These are phyloP conservation scores for Magallana ariakensis DNA, from an alignment of 1,140 invertebrate genomes.

Conservation along the genomic window DNA sequence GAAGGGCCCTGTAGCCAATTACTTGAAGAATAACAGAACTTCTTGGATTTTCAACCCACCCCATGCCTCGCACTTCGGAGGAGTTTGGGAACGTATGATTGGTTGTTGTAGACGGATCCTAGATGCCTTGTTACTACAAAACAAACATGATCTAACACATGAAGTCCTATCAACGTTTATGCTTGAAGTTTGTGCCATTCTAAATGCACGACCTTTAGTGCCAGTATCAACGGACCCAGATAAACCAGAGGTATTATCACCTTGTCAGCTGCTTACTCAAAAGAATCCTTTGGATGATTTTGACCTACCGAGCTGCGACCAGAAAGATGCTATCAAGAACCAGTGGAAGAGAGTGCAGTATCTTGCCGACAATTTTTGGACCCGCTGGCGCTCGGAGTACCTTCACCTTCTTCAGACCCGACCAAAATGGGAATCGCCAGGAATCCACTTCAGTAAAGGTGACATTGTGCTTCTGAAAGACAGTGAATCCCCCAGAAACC, in stretches of 20 bases:
- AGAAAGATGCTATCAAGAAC: constrained; percentile 41
- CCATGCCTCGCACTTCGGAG: constrained; percentile 50
- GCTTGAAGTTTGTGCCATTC: constrained; percentile 40
- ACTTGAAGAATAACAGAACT: neutral
- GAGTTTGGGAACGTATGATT: constrained; percentile 44
- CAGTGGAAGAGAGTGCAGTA: constrained; percentile 50
- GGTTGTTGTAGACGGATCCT: constrained; percentile 34
- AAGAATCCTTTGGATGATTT: neutral
- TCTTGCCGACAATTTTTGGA: constrained; percentile 48
- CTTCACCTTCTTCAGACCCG: constrained; percentile 42
- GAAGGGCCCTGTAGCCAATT: neutral
- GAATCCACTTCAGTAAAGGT: constrained; percentile 33
- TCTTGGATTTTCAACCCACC: constrained; percentile 55
- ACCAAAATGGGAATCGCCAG: constrained; percentile 41
- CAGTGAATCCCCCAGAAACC: constrained; percentile 14
- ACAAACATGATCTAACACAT: constrained; percentile 37
- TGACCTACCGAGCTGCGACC: constrained; percentile 8
- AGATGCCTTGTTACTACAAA: constrained; percentile 23
- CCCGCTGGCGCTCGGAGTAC: constrained; percentile 47
- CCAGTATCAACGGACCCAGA: constrained; percentile 36
- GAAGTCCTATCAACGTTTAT: constrained; percentile 38
- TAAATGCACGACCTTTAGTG: constrained; percentile 31
- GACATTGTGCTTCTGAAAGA: constrained; percentile 47
- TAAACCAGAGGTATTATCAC: constrained; percentile 18
- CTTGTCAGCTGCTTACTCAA: constrained; percentile 33